These are phyloP conservation scores for Sminthurides bifidus DNA, from an alignment of 1,140 invertebrate genomes.

Conservation along the genomic window DNA sequence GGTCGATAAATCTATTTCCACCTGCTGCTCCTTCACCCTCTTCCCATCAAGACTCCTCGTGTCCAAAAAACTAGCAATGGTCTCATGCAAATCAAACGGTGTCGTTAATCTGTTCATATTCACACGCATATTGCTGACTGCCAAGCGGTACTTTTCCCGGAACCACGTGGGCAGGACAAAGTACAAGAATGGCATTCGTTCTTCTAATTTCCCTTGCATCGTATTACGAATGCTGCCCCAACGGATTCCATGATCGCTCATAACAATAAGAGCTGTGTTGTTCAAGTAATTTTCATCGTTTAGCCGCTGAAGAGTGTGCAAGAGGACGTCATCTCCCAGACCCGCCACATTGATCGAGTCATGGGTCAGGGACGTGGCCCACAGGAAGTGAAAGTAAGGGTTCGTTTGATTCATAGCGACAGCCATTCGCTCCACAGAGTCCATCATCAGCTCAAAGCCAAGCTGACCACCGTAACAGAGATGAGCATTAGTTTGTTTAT, in stretches of 20 bases:
- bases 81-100: slow-evolving; percentile 70
- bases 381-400: slow-evolving; percentile 23
- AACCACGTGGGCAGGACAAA: slow-evolving; percentile 65
- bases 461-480: slow-evolving; percentile 32
- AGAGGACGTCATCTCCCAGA: slow-evolving; percentile 29
- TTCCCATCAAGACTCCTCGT: neutral
- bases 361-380: slow-evolving; percentile 30
- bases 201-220: slow-evolving; percentile 43
- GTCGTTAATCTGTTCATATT: slow-evolving; percentile 65
- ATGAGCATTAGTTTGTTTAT: slow-evolving; percentile 9
- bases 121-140: slow-evolving; percentile 55
- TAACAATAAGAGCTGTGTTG: slow-evolving; percentile 54
- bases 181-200: slow-evolving; percentile 45
- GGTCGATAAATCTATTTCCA: neutral
- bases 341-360: slow-evolving; percentile 18
- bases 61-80: slow-evolving; percentile 42
- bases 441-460: slow-evolving; percentile 8
- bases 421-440: slow-evolving; percentile 6
- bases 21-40: slow-evolving; percentile 26
- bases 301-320: slow-evolving; percentile 15
- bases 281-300: slow-evolving; percentile 32
- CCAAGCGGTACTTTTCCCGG: slow-evolving; percentile 46
- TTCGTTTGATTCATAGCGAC: neutral
- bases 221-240: slow-evolving; percentile 56
- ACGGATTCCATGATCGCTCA: slow-evolving; percentile 86